A percentile compares a stretch with the other conserved stretches of the same genome.
Conservation (phyloP, 2,113 vertebrate genomes). For the zebrafish (Danio rerio) region DNA sequence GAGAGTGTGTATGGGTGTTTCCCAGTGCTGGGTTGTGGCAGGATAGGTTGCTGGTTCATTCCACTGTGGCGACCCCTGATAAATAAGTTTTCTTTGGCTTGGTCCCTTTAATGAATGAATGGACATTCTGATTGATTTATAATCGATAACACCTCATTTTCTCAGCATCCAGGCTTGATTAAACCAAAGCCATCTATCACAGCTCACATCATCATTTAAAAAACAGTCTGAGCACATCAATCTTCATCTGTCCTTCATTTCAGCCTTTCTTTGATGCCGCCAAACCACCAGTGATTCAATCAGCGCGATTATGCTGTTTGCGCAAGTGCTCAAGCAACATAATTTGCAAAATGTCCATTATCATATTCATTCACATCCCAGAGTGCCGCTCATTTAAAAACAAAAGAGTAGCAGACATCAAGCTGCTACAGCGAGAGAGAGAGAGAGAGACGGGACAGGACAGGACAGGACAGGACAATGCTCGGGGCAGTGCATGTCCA, state of each 20-base stretch:
- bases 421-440: conserved; percentile 32
- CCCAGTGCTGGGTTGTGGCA: too few species aligned
- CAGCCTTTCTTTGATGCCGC: neutral
- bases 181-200: neutral
- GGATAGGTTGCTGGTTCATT: too few species aligned
- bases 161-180: neutral
- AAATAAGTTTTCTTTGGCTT: too few species aligned
- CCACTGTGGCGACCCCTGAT: too few species aligned
- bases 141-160: neutral
- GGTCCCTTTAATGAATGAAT: neutral
- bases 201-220: neutral
- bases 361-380: conserved; percentile 4
- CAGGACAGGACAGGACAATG: neutral
- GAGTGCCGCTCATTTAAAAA: neutral
- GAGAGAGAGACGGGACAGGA: neutral
- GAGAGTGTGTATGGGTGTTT: too few species aligned
- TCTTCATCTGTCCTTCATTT: conserved; percentile 4
- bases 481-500: conserved; percentile 49
- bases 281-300: neutral
- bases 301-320: conserved; percentile 9
- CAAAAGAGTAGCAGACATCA: conserved; percentile 49
- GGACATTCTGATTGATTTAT: neutral
- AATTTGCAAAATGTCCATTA: conserved; percentile 10
- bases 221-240: neutral
- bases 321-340: neutral